phyloP scores from a whole-genome alignment of 2,888 invertebrate genomes.

The Drosophila imparisetae region DNA sequence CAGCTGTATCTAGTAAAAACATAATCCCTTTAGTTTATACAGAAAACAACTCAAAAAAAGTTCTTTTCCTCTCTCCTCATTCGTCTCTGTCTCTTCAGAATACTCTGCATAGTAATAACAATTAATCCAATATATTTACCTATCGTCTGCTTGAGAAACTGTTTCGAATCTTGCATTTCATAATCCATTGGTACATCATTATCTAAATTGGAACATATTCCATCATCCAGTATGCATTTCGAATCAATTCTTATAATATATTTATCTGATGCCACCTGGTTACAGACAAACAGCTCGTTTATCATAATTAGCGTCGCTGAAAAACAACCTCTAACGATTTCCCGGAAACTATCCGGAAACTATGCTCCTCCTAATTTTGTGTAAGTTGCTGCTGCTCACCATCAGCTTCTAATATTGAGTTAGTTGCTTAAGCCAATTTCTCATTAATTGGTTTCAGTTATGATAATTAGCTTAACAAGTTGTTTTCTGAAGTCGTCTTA shows the following conservation, averaged over 20 bases:
- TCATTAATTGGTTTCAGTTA: background rate
- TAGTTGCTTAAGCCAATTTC: background rate
- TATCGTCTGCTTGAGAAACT: background rate
- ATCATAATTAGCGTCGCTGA: background rate
- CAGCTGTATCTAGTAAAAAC: background rate
- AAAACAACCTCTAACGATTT: background rate
- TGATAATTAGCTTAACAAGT: background rate
- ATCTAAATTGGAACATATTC: background rate
- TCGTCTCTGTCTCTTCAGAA: background rate
- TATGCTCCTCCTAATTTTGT: background rate
- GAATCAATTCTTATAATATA: background rate
- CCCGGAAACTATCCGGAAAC: background rate
- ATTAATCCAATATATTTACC: background rate
- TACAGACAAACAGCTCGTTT: background rate
- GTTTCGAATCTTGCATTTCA: background rate
- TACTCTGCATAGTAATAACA: background rate
- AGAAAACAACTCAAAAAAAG: background rate
- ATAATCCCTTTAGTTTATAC: no score
- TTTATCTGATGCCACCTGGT: conserved; percentile 8
- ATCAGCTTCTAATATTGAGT: background rate
- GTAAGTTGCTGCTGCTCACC: background rate
- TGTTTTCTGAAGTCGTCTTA: background rate
- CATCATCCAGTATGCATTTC: background rate
- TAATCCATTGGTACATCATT: no score
- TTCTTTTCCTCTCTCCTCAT: background rate